phyloP scores from a whole-genome alignment of 2,888 invertebrate genomes.

The Agapostemon virescens region DNA sequence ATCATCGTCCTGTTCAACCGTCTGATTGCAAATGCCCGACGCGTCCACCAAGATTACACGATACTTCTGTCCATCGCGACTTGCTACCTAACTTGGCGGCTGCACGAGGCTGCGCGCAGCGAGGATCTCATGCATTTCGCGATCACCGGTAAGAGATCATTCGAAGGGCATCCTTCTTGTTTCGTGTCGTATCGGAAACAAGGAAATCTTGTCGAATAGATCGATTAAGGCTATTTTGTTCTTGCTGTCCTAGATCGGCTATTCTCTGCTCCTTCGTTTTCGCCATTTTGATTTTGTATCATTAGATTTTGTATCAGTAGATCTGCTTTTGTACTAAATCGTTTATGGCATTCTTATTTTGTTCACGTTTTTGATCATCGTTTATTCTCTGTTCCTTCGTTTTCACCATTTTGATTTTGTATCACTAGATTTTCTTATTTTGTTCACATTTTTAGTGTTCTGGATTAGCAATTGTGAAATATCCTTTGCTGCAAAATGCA shows the following conservation, averaged over 20 bases:
- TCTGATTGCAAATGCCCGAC: neutral
- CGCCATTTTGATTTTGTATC: too few relatives aligned
- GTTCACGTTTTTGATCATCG: too few relatives aligned
- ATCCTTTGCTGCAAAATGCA: neutral
- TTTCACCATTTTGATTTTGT: too few relatives aligned
- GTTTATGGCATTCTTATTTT: too few relatives aligned
- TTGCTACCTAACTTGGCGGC: constrained; percentile 88
- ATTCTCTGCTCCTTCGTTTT: neutral
- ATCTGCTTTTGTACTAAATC: too few relatives aligned
- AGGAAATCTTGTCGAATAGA: neutral
- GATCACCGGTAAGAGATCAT: constrained; percentile 83
- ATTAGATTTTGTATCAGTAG: too few relatives aligned
- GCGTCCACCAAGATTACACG: constrained; percentile 83
- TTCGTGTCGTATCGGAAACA: neutral
- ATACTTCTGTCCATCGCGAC: constrained; percentile 89
- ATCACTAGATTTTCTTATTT: neutral
- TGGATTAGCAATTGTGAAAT: neutral
- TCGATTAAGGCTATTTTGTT: neutral
- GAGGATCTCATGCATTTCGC: constrained; percentile 87
- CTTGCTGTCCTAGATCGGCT: neutral
- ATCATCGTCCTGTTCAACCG: constrained; percentile 15
- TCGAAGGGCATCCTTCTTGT: neutral
- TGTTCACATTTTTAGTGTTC: neutral
- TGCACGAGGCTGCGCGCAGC: constrained; percentile 84
- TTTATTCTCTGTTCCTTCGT: too few relatives aligned